Percentiles rank a stretch among this genome's conserved stretches.
phyloP scores from a whole-genome alignment of 2,113 vertebrate genomes.

The Potamarius usumacintae region DNA sequence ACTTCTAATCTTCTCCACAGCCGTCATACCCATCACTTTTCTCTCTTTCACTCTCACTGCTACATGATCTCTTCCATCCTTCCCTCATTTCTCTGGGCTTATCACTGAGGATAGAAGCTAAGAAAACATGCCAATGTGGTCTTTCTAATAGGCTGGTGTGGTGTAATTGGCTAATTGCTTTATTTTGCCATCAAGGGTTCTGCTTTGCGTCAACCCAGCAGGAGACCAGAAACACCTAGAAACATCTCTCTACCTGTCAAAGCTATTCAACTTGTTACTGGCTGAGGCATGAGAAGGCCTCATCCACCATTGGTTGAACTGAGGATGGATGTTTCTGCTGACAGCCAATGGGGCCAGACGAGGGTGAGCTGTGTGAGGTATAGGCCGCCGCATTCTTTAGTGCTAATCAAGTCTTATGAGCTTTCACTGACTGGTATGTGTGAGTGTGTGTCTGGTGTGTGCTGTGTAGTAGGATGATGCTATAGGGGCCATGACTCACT shows the following conservation, averaged over 20 bases:
- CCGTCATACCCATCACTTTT: constrained; percentile 54
- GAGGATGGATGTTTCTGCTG: constrained; percentile 67
- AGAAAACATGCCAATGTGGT: constrained; percentile 71
- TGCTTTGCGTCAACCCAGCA: constrained; percentile 74
- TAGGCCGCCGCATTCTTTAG: constrained; percentile 47
- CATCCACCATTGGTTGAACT: constrained; percentile 65
- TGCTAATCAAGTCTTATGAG: constrained; percentile 54
- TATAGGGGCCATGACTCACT: background rate
- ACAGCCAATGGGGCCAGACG: constrained; percentile 71
- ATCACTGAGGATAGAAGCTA: constrained; percentile 68
- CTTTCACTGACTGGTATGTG: constrained; percentile 51
- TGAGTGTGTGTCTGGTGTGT: constrained; percentile 25
- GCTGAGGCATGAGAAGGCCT: constrained; percentile 52
- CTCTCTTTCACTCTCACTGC: constrained; percentile 25
- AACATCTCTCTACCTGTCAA: constrained; percentile 68
- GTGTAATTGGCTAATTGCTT: constrained; percentile 80
- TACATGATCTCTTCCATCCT: constrained; percentile 56
- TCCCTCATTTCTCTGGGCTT: constrained; percentile 61
- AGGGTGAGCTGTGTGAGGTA: constrained; percentile 64
- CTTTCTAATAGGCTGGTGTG: constrained; percentile 64
- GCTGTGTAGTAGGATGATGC: constrained; percentile 16
- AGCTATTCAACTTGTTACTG: constrained; percentile 59
- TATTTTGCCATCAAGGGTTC: constrained; percentile 68
- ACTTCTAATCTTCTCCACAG: constrained; percentile 50
- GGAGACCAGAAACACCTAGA: constrained; percentile 71